These are phyloP conservation scores for Papilio polyxenes DNA, from an alignment of 1,140 invertebrate species.

Conservation along the genomic window DNA sequence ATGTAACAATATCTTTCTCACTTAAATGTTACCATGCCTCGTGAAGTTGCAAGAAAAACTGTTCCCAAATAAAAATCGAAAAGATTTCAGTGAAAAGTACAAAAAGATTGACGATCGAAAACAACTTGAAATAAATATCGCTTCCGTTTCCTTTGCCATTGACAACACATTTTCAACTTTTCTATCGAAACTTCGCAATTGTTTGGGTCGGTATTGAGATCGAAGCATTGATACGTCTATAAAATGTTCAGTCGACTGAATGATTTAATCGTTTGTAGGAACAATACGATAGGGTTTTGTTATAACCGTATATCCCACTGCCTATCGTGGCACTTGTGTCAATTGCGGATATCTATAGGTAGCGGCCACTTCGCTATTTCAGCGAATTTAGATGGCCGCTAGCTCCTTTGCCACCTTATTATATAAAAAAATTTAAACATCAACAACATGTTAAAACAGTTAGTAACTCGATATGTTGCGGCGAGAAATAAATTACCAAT, in stretches of 20 bases:
- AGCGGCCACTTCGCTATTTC: too few relatives aligned
- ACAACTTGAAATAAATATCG: too few relatives aligned
- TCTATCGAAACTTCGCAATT: conserved; percentile 1
- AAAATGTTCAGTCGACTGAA: neutral
- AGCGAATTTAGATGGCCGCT: too few relatives aligned
- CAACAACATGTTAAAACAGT: neutral
- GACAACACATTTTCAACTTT: conserved; percentile 10
- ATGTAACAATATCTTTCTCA: too few relatives aligned
- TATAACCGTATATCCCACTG: too few relatives aligned
- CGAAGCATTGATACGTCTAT: conserved; percentile 1
- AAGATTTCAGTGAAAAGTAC: neutral
- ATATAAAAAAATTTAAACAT: too few relatives aligned
- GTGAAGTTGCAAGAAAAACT: too few relatives aligned
- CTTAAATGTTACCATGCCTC: too few relatives aligned
- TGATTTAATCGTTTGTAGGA: neutral
- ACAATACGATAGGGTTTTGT: neutral
- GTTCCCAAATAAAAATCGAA: neutral
- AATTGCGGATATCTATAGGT: too few relatives aligned
- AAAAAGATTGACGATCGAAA: neutral
- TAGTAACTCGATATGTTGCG: neutral
- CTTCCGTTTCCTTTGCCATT: neutral
- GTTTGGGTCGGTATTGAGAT: neutral
- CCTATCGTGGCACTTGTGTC: too few relatives aligned
- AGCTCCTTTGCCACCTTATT: too few relatives aligned
- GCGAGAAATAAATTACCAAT: neutral